Percentiles rank a stretch among this genome's conserved stretches.
These are phyloP conservation scores for Kobus ellipsiprymnus DNA, from an alignment of 2,113 vertebrate genomes.

Conservation along the genomic window DNA sequence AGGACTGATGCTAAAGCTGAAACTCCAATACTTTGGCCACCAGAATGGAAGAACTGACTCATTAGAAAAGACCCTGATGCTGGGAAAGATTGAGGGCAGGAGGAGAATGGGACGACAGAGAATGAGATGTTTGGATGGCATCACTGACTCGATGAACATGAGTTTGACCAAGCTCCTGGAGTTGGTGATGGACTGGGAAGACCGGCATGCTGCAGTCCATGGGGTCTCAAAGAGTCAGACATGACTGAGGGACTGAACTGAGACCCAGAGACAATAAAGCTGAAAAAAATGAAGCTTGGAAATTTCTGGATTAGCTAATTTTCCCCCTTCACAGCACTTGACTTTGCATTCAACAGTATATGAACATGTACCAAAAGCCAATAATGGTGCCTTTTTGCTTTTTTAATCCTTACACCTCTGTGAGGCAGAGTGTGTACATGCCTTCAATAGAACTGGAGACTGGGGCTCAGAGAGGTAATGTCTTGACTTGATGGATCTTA, in stretches of 20 bases:
- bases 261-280: neutral
- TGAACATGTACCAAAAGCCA: neutral
- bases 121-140: neutral
- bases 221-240: neutral
- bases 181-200: neutral
- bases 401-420: neutral
- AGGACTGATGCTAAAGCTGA: neutral
- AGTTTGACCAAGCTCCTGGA: neutral
- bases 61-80: neutral
- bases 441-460: neutral
- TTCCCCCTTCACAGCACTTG: neutral
- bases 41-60: neutral
- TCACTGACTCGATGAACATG: neutral
- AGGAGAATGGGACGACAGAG: neutral
- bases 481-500: neutral
- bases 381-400: accelerated
- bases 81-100: neutral
- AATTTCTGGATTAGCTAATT: neutral
- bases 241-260: neutral
- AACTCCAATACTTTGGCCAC: neutral
- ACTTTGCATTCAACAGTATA: neutral
- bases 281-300: neutral
- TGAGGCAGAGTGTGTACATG: neutral
- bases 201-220: neutral
- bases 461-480: neutral